These are phyloP conservation scores for Hololepta plana DNA, from an alignment of 2,888 invertebrate genomes.

Conservation along the genomic window DNA sequence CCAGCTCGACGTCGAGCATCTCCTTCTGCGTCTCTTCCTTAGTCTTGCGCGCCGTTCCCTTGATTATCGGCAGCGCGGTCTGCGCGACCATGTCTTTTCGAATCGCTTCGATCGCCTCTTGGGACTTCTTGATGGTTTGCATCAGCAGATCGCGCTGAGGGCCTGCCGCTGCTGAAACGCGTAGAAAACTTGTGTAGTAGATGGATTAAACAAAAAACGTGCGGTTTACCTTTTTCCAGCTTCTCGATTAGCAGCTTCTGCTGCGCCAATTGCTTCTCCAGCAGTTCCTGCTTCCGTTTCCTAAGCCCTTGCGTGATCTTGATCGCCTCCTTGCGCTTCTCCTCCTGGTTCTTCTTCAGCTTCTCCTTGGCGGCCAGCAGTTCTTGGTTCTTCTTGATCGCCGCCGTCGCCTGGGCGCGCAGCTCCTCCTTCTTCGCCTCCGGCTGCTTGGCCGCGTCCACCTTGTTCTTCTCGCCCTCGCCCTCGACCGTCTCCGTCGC, in stretches of 20 bases:
- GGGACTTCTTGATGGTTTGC: conserved; percentile 64
- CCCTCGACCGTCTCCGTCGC: conserved; percentile 9
- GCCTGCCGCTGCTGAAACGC: conserved; percentile 34
- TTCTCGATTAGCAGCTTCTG: conserved; percentile 69
- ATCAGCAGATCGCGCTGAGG: conserved; percentile 58
- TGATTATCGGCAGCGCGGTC: conserved; percentile 14
- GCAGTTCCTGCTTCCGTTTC: conserved; percentile 66
- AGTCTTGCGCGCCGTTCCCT: conserved; percentile 26
- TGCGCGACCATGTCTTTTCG: conserved; percentile 43
- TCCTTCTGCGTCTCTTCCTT: conserved; percentile 75
- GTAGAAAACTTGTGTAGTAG: conserved; percentile 10
- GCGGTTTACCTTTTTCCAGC: conserved; percentile 57
- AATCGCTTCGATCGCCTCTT: conserved; percentile 65
- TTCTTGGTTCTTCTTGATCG: conserved; percentile 36
- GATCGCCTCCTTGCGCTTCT: conserved; percentile 53
- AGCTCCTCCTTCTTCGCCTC: conserved; percentile 7
- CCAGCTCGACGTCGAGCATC: conserved; percentile 78
- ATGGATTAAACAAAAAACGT: conserved; percentile 13
- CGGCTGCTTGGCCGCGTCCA: too few species aligned
- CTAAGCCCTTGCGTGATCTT: conserved; percentile 66
- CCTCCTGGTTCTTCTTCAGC: conserved; percentile 55
- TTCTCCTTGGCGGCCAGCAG: conserved; percentile 44
- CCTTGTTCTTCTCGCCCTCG: conserved; percentile 8
- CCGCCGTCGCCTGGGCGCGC: conserved; percentile 24
- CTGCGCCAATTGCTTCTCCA: conserved; percentile 80